Evolutionary conservation across 2,113 vertebrate genomes (phyloP).

Genomic region (Oplegnathus fasciatus): DNA sequence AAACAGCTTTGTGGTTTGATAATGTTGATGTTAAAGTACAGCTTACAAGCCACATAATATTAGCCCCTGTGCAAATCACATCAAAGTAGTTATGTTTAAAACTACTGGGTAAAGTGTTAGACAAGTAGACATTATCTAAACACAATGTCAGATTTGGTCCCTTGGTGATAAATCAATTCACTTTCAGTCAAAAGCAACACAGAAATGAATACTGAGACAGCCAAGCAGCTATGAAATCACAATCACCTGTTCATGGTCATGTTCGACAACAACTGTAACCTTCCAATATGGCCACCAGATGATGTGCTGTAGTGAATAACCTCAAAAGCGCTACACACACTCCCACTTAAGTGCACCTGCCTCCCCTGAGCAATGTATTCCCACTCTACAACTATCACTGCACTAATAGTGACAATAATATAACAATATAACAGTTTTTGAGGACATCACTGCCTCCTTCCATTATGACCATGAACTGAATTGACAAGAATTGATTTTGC

Average conservation of each 20-base stretch:
- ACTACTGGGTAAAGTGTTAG: not conserved
- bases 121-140: constrained; percentile 6
- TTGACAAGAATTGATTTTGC: constrained; percentile 60
- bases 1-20: not conserved
- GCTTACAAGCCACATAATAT: not conserved
- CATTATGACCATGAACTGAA: constrained; percentile 15
- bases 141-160: not conserved
- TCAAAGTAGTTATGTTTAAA: not conserved
- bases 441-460: constrained; percentile 3
- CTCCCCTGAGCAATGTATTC: not conserved
- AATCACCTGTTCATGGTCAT: not conserved
- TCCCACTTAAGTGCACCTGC: not conserved
- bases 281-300: not conserved
- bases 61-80: not conserved
- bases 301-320: not conserved
- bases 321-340: not conserved
- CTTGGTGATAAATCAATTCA: not conserved
- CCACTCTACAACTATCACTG: not conserved
- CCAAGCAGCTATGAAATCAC: not conserved
- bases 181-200: not conserved
- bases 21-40: not conserved
- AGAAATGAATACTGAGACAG: not conserved
- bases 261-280: not conserved
- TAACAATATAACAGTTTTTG: not conserved
- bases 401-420: not conserved